Evolutionary conservation across 1,140 invertebrate genomes (phyloP).

Genomic region (Gyrodactylus salaris): DNA sequence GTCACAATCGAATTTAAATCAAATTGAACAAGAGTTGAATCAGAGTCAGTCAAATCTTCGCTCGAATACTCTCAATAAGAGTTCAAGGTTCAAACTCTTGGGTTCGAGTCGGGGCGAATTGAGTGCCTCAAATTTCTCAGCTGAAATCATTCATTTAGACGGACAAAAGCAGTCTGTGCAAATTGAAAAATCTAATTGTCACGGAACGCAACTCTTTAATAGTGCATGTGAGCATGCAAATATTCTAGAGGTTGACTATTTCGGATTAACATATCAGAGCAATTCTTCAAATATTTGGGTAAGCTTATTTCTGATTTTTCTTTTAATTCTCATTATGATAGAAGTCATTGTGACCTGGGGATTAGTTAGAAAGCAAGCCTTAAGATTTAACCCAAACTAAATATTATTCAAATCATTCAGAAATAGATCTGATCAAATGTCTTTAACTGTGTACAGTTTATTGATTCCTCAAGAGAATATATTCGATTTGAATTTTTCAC

Average conservation of each 20-base stretch:
- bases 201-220: neutral
- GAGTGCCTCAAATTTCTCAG: neutral
- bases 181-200: neutral
- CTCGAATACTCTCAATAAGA: neutral
- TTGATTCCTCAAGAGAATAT: no score
- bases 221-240: neutral
- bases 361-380: no score
- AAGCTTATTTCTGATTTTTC: neutral
- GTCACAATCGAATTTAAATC: neutral
- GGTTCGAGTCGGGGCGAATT: neutral
- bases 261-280: neutral
- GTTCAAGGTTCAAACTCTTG: neutral
- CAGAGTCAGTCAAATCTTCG: neutral
- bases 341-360: no score
- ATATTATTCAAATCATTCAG: no score
- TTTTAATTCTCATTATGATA: neutral
- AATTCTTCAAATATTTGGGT: neutral
- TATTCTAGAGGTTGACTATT: neutral
- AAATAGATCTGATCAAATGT: no score
- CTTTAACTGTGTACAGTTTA: neutral
- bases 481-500: no score
- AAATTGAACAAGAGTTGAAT: neutral
- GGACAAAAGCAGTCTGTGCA: neutral
- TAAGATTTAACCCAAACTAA: no score
- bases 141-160: neutral